A percentile compares a stretch with the other conserved stretches of the same genome.
These are phyloP conservation scores for Acromyrmex charruanus DNA, from an alignment of 1,140 invertebrate species.

Conservation along the genomic window DNA sequence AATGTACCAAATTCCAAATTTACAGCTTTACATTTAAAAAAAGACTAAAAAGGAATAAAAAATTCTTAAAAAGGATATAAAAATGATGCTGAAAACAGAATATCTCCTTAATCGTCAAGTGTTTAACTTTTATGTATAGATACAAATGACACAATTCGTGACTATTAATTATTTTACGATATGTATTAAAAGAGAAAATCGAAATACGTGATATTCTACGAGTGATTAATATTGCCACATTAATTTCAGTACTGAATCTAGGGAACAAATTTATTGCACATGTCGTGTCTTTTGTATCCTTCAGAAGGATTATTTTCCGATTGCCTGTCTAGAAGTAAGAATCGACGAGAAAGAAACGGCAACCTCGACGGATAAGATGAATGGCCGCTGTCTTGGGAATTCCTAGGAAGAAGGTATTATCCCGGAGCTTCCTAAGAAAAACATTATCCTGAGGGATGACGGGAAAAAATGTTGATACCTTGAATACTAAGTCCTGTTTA, in stretches of 20 bases:
- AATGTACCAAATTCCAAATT: no score
- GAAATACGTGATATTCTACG: background rate
- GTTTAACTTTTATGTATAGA: background rate
- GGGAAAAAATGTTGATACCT: conserved; percentile 67
- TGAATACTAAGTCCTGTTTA: conserved; percentile 72
- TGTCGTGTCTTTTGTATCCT: conserved; percentile 31
- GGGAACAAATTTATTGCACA: conserved; percentile 37
- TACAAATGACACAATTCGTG: background rate
- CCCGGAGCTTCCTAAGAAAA: conserved; percentile 72
- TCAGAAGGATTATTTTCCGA: conserved; percentile 50
- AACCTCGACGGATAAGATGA: conserved; percentile 67
- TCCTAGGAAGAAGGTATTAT: conserved; percentile 63
- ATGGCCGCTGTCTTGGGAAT: conserved; percentile 59
- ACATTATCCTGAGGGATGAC: conserved; percentile 75
- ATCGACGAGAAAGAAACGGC: conserved; percentile 62
- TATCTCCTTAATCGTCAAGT: background rate
- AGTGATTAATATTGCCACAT: conserved; percentile 4
- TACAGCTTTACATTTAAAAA: no score
- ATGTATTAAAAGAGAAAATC: background rate
- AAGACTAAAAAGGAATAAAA: no score
- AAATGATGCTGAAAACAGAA: no score
- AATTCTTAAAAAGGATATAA: no score
- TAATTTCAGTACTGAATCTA: background rate
- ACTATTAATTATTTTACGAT: background rate
- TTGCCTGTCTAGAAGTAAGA: conserved; percentile 63